Evolutionary conservation across 1,140 invertebrate genomes (phyloP).

Genomic region (Onthophagus taurus): DNA sequence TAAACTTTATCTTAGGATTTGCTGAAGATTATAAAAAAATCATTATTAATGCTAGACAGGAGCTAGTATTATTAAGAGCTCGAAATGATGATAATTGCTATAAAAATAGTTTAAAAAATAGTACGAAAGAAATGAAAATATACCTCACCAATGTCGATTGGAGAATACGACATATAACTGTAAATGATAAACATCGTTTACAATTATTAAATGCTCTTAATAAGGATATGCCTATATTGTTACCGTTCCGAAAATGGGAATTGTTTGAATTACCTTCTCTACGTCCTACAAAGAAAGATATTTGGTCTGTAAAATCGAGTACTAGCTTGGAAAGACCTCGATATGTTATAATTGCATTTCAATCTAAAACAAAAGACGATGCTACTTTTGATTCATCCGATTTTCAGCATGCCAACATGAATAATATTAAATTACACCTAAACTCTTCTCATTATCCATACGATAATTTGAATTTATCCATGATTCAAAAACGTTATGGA

Average conservation of each 20-base stretch:
- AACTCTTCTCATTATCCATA: slow-evolving; percentile 33
- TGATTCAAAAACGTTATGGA: slow-evolving; percentile 23
- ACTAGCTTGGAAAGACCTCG: slow-evolving; percentile 17
- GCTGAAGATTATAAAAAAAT: slow-evolving; percentile 41
- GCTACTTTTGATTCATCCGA: slow-evolving; percentile 3
- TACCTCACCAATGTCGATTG: slow-evolving; percentile 11
- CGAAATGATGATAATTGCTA: slow-evolving; percentile 26
- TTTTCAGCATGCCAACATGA: slow-evolving; percentile 18
- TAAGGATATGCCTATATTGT: slow-evolving; percentile 12
- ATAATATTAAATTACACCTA: slow-evolving; percentile 26
- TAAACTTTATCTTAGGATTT: slow-evolving; percentile 38
- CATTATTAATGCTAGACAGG: slow-evolving; percentile 32
- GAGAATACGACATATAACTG: slow-evolving; percentile 16
- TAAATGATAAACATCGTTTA: slow-evolving; percentile 7
- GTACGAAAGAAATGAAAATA: slow-evolving; percentile 8
- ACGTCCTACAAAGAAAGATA: slow-evolving; percentile 13
- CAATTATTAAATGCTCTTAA: slow-evolving; percentile 2
- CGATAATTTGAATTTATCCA: slow-evolving; percentile 28
- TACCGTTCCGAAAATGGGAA: slow-evolving; percentile 16
- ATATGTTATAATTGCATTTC: slow-evolving; percentile 18
- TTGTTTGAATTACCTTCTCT: slow-evolving; percentile 16
- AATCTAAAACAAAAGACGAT: slow-evolving; percentile 10
- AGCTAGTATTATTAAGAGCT: slow-evolving; percentile 20
- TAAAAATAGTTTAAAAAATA: neutral
- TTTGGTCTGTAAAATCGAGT: slow-evolving; percentile 19